phyloP scores from a whole-genome alignment of 2,113 vertebrate species.

The Peucedramus taeniatus region DNA sequence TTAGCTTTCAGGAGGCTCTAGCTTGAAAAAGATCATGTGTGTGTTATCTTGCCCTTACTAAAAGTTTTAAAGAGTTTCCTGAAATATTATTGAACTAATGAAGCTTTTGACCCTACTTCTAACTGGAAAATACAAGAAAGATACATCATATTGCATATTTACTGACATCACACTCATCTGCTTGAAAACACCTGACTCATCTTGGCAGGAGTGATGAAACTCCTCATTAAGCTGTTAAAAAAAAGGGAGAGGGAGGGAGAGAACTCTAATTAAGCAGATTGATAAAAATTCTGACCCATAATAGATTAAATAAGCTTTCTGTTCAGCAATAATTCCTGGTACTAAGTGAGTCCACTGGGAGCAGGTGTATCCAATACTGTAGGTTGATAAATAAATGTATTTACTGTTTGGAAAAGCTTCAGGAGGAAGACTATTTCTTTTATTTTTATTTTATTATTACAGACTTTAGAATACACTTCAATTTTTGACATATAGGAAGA shows the following conservation, averaged over 20 bases:
- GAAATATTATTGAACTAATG: not conserved
- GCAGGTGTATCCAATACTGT: conserved; percentile 15
- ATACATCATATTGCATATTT: not conserved
- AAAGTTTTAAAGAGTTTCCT: not conserved
- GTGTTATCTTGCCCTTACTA: not conserved
- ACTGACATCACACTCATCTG: conserved; percentile 30
- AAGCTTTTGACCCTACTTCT: not conserved
- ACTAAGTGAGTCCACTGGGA: conserved; percentile 60
- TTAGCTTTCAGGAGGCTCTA: not conserved
- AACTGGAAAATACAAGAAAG: not conserved
- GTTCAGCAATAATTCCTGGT: conserved; percentile 62
- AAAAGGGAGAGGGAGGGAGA: not conserved
- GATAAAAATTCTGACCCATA: conserved; percentile 69
- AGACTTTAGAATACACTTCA: not conserved
- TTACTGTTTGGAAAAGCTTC: conserved; percentile 12
- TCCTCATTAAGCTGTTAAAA: conserved; percentile 54
- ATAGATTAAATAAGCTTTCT: conserved; percentile 73
- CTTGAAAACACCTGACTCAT: conserved; percentile 55
- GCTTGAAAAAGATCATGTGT: not conserved
- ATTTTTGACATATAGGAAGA: not conserved
- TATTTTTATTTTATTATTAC: not conserved
- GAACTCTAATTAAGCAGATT: conserved; percentile 70
- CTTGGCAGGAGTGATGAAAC: conserved; percentile 41
- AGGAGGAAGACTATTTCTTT: not conserved
- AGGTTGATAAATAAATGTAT: conserved; percentile 64